A percentile compares a stretch with the other conserved stretches of the same genome.
These are phyloP conservation scores for Cichladusa arquata DNA, from an alignment of 2,113 vertebrate species.

Conservation along the genomic window DNA sequence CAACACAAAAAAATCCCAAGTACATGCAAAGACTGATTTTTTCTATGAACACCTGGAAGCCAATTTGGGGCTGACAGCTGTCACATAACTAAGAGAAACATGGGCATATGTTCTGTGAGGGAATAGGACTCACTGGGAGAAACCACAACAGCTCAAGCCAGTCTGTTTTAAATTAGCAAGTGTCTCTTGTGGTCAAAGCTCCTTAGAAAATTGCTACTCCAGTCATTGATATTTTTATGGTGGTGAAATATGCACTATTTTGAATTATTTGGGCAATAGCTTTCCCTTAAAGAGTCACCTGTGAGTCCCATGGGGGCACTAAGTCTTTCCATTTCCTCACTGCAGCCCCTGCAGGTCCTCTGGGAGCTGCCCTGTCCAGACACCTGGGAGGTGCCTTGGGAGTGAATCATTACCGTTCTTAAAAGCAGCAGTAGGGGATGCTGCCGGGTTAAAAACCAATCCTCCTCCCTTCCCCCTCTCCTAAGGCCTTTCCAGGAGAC, in stretches of 20 bases:
- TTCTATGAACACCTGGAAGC: not conserved
- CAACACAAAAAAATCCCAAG: not conserved
- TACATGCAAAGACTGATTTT: not conserved
- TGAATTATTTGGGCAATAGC: not conserved
- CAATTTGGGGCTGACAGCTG: not conserved
- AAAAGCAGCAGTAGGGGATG: slow-evolving; percentile 11
- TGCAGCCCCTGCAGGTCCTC: not conserved
- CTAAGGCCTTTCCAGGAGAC: not conserved
- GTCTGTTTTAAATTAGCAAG: not conserved
- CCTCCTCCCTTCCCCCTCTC: not conserved
- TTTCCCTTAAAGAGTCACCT: not conserved
- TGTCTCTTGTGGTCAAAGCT: not conserved
- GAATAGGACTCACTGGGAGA: not conserved
- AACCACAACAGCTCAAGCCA: not conserved
- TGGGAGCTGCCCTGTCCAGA: not conserved
- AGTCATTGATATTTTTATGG: not conserved
- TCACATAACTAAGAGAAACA: not conserved
- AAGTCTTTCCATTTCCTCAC: not conserved
- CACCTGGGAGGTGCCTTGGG: not conserved
- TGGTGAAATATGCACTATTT: not conserved
- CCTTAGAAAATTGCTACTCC: not conserved
- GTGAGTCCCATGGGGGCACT: not conserved
- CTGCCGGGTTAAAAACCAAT: not conserved
- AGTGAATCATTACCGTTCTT: not conserved
- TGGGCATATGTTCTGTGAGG: not conserved